Base-by-base conservation (phyloP, 2,888 invertebrate species). In the Cremastobaeus sp. region DNA sequence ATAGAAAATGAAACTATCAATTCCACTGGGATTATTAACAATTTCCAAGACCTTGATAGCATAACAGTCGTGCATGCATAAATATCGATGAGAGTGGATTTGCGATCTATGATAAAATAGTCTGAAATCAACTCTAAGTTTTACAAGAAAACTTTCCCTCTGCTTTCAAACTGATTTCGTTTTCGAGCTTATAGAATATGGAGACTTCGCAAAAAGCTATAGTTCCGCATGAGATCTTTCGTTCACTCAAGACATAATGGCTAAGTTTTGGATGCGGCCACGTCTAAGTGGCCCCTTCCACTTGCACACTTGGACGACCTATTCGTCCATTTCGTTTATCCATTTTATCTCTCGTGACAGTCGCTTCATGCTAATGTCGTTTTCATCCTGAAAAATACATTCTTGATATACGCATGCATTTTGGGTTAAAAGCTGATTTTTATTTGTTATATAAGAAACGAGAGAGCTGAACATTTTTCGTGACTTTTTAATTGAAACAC, bases 231-330 rank as follows among this genome's bases (percentile, higher is more conserved):
- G 81, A 82, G 80, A 79, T 79, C 79, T 77, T 74, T 78, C 81
- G 80, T 76, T 78, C 78, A 76, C 78, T 77, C 76, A 80, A 81
- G 81, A 82, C 81, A 80, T 82, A 83, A 83, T 84, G 82, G 84
- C 81, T 79, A 84, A 84, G 83, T 84, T 84, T 82, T 82, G 81
- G 83, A 81, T 80, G 82, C 77, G 76, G 79, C 80, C 80, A 78
- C 77, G 70, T 82, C 83, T 83, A 83, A 83, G 83, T 83, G 83
- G 81, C 78, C 71, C 78, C 76, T 64, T 45, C 75, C 57, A 35
- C 72, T 35, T 39, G 55, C 35, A 68, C 64, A 54, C 41, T 70
- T 55, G 41, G 41, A 69, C 68, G 50, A 64, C 72, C 72, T 60
- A 57, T 57, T 71, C 72, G 50, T 70, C 66, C 62, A 47, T 60